Evolutionary conservation across 2,113 vertebrate genomes (phyloP).

Genomic region (Oostethus manadensis): DNA sequence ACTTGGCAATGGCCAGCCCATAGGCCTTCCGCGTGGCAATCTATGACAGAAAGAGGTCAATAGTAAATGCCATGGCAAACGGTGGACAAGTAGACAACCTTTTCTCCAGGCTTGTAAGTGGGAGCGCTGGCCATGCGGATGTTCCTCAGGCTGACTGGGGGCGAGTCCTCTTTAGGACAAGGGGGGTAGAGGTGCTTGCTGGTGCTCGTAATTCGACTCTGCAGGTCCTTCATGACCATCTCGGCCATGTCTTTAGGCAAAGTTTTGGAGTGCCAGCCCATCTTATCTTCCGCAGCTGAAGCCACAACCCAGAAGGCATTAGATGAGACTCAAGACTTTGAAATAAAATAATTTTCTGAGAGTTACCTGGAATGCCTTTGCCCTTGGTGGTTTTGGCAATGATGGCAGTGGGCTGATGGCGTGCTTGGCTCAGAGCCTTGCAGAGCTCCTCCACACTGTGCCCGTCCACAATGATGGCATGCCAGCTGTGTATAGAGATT

Average conservation of each 20-base stretch:
- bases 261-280: conserved; percentile 89
- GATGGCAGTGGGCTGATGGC: conserved; percentile 88
- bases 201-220: conserved; percentile 80
- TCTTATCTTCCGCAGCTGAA: conserved; percentile 88
- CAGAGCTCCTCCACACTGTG: conserved; percentile 96
- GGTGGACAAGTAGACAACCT: conserved; percentile 67
- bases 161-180: conserved; percentile 82
- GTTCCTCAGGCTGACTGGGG: conserved; percentile 80
- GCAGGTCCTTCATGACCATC: conserved; percentile 81
- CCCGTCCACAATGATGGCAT: conserved; percentile 86
- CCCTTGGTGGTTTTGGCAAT: conserved; percentile 95
- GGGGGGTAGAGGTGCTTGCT: conserved; percentile 84
- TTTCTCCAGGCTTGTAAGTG: conserved; percentile 88
- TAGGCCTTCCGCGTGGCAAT: conserved; percentile 91
- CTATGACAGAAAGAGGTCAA: conserved; percentile 50
- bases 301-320: conserved; percentile 3
- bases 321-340: neutral
- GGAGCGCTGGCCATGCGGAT: conserved; percentile 87
- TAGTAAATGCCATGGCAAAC: neutral
- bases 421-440: conserved; percentile 87
- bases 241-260: conserved; percentile 91
- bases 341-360: neutral
- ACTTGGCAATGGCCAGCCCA: conserved; percentile 82
- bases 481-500: conserved; percentile 74
- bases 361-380: conserved; percentile 87